Percentiles rank a stretch among this genome's conserved stretches.
These are phyloP conservation scores for Neoaliturus tenellus DNA, from an alignment of 2,888 invertebrate species.

Conservation along the genomic window DNA sequence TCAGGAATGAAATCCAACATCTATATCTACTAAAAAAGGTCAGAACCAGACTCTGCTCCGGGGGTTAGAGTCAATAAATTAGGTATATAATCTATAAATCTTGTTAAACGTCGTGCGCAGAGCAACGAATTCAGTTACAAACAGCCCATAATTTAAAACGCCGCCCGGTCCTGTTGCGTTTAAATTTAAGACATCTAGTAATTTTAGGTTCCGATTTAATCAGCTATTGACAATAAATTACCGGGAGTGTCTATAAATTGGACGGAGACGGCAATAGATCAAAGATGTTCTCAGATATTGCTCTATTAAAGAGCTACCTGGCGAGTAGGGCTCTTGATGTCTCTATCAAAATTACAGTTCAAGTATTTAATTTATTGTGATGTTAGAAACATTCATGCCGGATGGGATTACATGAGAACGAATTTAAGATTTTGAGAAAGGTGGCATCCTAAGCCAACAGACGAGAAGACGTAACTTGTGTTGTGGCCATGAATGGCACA, in stretches of 20 bases:
- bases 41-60: background rate
- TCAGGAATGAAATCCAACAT: background rate
- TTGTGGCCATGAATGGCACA: no score
- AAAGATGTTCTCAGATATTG: background rate
- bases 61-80: background rate
- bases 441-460: no score
- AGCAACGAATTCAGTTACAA: background rate
- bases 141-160: background rate
- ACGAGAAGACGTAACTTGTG: no score
- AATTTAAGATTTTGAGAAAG: no score
- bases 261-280: background rate
- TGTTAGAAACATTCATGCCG: no score
- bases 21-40: background rate
- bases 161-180: background rate
- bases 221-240: conserved; percentile 10
- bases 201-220: conserved; percentile 7
- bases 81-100: background rate
- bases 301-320: background rate
- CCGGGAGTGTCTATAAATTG: background rate
- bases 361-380: no score
- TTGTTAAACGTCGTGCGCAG: background rate
- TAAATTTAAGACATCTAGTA: background rate
- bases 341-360: no score
- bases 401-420: no score
- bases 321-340: no score